Evolutionary conservation across 2,888 invertebrate genomes (phyloP).

Genomic region (Argynnis bischoffii): DNA sequence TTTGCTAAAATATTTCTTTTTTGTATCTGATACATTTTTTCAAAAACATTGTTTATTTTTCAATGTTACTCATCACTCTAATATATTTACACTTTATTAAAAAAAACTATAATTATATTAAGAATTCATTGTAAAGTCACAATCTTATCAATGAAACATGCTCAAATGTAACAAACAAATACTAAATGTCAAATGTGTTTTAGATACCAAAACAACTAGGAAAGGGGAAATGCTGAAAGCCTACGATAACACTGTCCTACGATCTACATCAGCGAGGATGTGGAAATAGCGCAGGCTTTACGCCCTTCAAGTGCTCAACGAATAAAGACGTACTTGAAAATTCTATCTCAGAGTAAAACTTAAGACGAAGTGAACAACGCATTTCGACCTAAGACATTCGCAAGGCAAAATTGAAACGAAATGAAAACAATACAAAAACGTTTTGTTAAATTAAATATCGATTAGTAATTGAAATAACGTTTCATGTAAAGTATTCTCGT

Average conservation of each 20-base stretch:
- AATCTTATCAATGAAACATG: no score
- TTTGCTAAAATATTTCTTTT: no score
- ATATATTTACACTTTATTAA: no score
- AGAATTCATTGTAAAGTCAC: no score
- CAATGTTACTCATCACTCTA: no score
- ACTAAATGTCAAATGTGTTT: background rate
- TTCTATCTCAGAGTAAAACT: slow-evolving; percentile 35
- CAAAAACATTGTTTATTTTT: no score
- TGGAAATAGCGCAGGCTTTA: slow-evolving; percentile 33
- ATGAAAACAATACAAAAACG: background rate
- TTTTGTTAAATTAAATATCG: background rate
- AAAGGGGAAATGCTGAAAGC: slow-evolving; percentile 25
- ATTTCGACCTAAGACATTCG: slow-evolving; percentile 11
- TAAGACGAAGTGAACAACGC: slow-evolving; percentile 31
- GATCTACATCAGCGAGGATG: slow-evolving; percentile 26
- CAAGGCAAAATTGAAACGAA: slow-evolving; percentile 13
- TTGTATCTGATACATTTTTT: no score
- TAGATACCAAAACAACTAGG: background rate
- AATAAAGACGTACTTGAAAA: slow-evolving; percentile 40
- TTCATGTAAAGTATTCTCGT: background rate
- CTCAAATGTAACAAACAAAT: background rate
- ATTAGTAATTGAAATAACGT: background rate
- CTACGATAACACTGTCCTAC: slow-evolving; percentile 29
- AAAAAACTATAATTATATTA: no score
- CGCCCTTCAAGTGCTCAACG: slow-evolving; percentile 33